Percentiles rank a stretch among this genome's conserved stretches.
Conservation (phyloP, 2,113 vertebrate genomes). For the Pollimyrus isidori region DNA sequence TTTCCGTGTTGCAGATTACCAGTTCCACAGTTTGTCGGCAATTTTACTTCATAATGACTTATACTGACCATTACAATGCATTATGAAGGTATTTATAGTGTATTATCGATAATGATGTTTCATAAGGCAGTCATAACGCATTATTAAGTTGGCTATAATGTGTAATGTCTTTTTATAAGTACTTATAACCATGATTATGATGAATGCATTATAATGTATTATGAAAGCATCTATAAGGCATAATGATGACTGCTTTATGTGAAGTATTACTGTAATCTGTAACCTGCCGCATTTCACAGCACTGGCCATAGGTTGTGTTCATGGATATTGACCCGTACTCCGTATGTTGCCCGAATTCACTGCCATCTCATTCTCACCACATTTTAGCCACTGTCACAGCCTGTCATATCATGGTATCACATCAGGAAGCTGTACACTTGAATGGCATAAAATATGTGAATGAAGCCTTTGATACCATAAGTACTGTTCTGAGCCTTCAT, state of each 20-base stretch:
- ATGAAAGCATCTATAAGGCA: no score
- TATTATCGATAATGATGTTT: no score
- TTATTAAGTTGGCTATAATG: no score
- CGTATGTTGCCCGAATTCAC: neutral
- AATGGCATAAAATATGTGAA: neutral
- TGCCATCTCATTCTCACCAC: neutral
- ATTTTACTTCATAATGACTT: neutral
- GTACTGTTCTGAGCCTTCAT: neutral
- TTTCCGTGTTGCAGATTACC: neutral
- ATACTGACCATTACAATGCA: neutral
- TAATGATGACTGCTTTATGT: no score
- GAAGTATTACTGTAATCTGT: neutral
- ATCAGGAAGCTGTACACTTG: neutral
- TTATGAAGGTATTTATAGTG: neutral
- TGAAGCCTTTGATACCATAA: neutral
- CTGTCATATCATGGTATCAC: neutral
- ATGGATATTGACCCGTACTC: neutral
- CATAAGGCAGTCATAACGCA: no score
- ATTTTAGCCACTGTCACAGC: neutral
- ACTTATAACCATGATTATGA: no score
- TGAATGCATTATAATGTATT: no score
- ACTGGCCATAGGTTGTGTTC: neutral
- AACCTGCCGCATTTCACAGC: neutral
- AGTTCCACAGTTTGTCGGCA: neutral
- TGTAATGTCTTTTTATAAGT: no score